Evolutionary conservation across 2,113 vertebrate species (phyloP), one percentile per base, ranked within the genome.

Genomic region (Chloroceryle aenea): DNA sequence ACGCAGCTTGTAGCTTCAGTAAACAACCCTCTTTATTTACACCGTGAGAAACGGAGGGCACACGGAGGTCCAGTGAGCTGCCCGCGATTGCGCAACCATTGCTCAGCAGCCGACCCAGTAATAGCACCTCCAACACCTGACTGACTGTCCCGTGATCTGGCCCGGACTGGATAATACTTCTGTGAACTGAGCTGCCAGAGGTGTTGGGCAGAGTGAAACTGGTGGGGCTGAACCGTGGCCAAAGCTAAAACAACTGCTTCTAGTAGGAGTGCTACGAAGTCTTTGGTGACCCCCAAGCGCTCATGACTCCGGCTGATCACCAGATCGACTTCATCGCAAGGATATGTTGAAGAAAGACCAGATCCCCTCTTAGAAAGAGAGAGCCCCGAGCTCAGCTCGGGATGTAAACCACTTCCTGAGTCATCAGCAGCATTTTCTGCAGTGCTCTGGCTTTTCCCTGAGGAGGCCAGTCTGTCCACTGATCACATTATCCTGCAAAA

Each of bases 291-390:
- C 62, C 19, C 19, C 48, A 29, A 42, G 27, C 29, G 3, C 42
- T 61, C 58, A 3, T 1, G 9, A 43, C 34, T 10, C 8, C 32
- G 23, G 50, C 34, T 66, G 22, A 22, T 40, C 27, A 4, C 43
- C 5, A 8, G 19, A 29, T 21, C 0, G 0, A 48, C 45, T 55
- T 59, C 40, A 1, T 34, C 34, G 21, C 29, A 56, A 62, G 69
- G 74, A 8, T 48, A 0, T 4, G 2, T 6, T 85, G 66, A 26
- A 23, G 64, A 30, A 34, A 81, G 32, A 19, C 40, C 50, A 0
- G 29, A 1, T 6, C 4, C 4, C 45, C 12, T 69, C 71, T 36
- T 9, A 7, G 23, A 8, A 82, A 76, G 53, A 61, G 34, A 50
- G 40, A 78, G 34, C 69, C 34, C 9, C 0, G 2, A 61, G 69